These are phyloP conservation scores for Dermatophagoides farinae DNA, from an alignment of 1,140 invertebrate species.

Conservation along the genomic window DNA sequence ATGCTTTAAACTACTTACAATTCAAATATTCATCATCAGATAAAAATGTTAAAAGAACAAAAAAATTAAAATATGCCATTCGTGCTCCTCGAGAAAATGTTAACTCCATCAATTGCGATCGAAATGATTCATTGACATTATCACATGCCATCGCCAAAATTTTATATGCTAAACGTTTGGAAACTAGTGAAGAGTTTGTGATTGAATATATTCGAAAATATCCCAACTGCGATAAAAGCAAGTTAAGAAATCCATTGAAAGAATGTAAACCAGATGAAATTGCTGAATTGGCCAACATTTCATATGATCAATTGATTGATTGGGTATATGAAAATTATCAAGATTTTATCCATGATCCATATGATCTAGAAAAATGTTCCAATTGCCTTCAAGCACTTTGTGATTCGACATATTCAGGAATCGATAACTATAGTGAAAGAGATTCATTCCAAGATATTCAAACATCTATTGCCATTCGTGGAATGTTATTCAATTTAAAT, in stretches of 20 bases:
- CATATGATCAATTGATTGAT: neutral
- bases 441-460: neutral
- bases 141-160: slow-evolving; percentile 9
- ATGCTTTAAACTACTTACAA: slow-evolving; percentile 7
- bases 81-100: too few relatives aligned
- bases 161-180: slow-evolving; percentile 7
- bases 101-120: neutral
- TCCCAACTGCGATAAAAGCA: neutral
- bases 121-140: neutral
- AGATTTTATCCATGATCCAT: neutral
- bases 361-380: neutral
- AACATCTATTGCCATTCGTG: neutral
- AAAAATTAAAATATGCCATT: neutral
- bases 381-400: neutral
- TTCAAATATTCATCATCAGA: neutral
- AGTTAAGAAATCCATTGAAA: neutral
- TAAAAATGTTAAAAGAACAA: neutral
- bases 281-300: neutral
- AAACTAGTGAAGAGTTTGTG: neutral
- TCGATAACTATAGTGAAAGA: too few relatives aligned
- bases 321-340: slow-evolving; percentile 7
- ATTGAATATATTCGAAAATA: neutral
- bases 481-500: neutral
- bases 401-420: too few relatives aligned
- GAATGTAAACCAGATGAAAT: slow-evolving; percentile 3